Base-by-base conservation (phyloP, 1,140 invertebrate species). In the Paraescarpia echinospica region DNA sequence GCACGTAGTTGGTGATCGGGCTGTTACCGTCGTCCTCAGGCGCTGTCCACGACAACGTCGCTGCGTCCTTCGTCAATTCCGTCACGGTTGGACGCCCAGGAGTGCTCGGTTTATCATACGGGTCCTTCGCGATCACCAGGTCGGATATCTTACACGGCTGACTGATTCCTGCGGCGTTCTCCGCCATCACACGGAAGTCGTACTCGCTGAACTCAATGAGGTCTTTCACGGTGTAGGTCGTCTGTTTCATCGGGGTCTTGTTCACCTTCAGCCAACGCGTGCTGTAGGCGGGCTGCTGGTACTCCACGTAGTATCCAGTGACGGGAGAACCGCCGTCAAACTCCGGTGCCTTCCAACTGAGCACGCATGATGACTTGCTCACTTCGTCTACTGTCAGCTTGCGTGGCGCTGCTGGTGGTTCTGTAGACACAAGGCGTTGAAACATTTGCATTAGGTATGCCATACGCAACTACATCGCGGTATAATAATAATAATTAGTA, bases 321-420 rank as follows among this genome's bases (percentile, higher is more conserved):
- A 99, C 98, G 48, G 93, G 93, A 89, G 93, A 92, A n/a, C 99
- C 99, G 34, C 99, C 99, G 94, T 97, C 96, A 94, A 96, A 96
- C 48, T 98, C 98, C 4, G 99, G 99, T 94, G 99, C 98, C 95
- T 97, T 98, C 99, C 99, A 99, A 96, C 98, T 98, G 8, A 99
- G 96, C 0, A 98, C 99, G 34, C 99, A 97, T 90, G 98, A 97
- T 96, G 99, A 98, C 27, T 98, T 98, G 93, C 98, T 98, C 95
- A 99, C 98, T 95, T 99, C 98, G 94, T 99, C 98, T 88, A 99
- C 98, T 96, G 98, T 97, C 0, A 99, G 96, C 1, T 98, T 98
- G 51, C 98, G 98, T 94, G 99, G 98, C 0, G 98, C 98, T 95
- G 98, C 98, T 34, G 97, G 97, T 89, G 98, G 98, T 97, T 77